Evolutionary conservation across 2,797 vertebrate species (phyloP).

Genomic region (Fundulus diaphanus): DNA sequence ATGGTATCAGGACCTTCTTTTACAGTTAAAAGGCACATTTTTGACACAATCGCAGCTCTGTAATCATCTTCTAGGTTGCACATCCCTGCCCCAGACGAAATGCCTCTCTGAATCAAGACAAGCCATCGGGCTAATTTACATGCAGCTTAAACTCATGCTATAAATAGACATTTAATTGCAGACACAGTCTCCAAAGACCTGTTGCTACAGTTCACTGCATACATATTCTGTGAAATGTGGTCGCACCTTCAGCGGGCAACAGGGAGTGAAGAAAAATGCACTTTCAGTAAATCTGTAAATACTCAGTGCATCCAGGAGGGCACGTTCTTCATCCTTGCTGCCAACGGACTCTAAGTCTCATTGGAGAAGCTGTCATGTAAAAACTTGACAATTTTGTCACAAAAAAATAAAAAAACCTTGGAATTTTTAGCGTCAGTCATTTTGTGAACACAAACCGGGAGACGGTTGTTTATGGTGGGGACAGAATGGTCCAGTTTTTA

Average conservation of each 20-base stretch:
- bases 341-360: background rate
- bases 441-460: background rate
- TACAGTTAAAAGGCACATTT: background rate
- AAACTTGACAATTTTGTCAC: background rate
- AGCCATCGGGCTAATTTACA: constrained; percentile 52
- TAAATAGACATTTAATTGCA: constrained; percentile 70
- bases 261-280: constrained; percentile 46
- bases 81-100: background rate
- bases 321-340: background rate
- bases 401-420: background rate
- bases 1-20: background rate
- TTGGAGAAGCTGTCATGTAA: background rate
- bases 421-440: background rate
- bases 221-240: constrained; percentile 23
- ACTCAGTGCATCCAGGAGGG: background rate
- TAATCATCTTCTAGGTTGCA: background rate
- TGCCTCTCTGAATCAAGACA: background rate
- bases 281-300: constrained; percentile 24
- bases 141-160: constrained; percentile 67
- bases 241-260: background rate
- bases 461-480: background rate
- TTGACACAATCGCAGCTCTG: no score
- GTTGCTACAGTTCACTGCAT: constrained; percentile 70
- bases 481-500: background rate
- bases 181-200: constrained; percentile 59